phyloP scores from a whole-genome alignment of 2,113 vertebrate species.

The Rhabdomys dilectus region DNA sequence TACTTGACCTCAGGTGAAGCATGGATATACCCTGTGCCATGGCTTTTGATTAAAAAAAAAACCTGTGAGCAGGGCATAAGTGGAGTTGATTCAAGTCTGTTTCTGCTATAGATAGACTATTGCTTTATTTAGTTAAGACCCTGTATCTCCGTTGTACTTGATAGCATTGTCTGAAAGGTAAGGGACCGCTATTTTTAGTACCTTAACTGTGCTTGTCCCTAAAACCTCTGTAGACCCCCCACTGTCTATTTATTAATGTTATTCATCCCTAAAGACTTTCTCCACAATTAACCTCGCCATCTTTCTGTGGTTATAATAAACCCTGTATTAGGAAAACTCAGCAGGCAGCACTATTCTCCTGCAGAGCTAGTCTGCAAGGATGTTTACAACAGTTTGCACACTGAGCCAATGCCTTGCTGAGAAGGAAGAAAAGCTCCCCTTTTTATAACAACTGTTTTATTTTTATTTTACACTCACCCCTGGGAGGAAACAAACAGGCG shows the following conservation, averaged over 20 bases:
- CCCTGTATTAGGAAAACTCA: slow-evolving; percentile 21
- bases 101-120: neutral
- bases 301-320: slow-evolving; percentile 23
- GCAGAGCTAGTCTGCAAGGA: neutral
- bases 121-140: neutral
- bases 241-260: neutral
- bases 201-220: neutral
- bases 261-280: neutral
- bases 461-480: slow-evolving; percentile 46
- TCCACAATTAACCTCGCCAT: slow-evolving; percentile 32
- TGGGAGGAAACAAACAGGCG: neutral
- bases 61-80: neutral
- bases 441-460: neutral
- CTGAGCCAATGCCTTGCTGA: neutral
- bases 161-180: slow-evolving; percentile 26
- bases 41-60: slow-evolving; percentile 1
- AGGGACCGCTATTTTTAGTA: neutral
- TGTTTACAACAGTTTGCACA: neutral
- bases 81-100: neutral
- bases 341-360: neutral
- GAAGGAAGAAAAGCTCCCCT: slow-evolving; percentile 26
- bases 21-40: neutral
- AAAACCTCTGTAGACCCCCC: slow-evolving; percentile 12
- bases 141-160: neutral
- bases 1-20: neutral